These are phyloP conservation scores for Anhinga anhinga DNA, from an alignment of 2,113 vertebrate species.

Conservation along the genomic window DNA sequence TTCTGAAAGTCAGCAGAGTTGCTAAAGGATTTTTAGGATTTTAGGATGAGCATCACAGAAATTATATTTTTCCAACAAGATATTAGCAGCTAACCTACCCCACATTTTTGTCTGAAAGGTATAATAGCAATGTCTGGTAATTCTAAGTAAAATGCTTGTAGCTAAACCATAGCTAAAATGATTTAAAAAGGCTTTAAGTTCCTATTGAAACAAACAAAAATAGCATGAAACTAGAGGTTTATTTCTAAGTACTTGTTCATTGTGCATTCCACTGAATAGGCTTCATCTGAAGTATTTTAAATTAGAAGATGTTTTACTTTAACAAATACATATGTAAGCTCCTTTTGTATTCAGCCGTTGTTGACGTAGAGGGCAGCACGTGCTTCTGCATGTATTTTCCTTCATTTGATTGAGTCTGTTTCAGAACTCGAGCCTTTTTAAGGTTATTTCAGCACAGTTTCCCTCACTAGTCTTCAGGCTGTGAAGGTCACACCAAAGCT, in stretches of 20 bases:
- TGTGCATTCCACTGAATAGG: background rate
- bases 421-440: background rate
- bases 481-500: background rate
- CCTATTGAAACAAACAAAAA: background rate
- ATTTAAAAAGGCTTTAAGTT: background rate
- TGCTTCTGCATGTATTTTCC: background rate
- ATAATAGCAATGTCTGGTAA: background rate
- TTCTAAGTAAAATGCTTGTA: background rate
- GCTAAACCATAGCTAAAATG: background rate
- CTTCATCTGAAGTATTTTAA: background rate
- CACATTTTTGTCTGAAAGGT: background rate
- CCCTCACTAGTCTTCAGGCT: background rate
- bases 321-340: background rate
- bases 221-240: background rate
- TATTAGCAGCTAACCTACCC: background rate
- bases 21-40: background rate
- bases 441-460: background rate
- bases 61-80: background rate
- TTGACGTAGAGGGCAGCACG: background rate
- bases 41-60: accelerated
- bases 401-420: background rate
- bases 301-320: background rate
- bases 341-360: background rate
- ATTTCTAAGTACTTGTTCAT: background rate
- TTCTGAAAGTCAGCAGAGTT: background rate